Conservation (phyloP, 2,113 vertebrate species). For the Erythrolamprus reginae region DNA sequence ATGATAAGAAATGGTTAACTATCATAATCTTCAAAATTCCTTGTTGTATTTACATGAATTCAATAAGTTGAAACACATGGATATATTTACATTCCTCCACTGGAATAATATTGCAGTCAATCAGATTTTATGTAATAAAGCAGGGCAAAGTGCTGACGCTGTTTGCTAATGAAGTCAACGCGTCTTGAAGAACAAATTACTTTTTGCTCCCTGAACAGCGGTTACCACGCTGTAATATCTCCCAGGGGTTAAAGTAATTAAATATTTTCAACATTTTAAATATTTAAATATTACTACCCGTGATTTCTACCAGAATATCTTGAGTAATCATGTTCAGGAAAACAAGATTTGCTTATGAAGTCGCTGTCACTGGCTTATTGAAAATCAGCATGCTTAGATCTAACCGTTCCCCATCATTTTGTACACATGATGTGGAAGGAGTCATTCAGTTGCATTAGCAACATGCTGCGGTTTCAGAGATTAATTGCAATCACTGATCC, state of each 20-base stretch:
- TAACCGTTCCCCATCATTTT: slow-evolving; percentile 26
- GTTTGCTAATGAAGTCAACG: slow-evolving; percentile 52
- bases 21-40: slow-evolving; percentile 21
- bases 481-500: neutral
- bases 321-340: slow-evolving; percentile 38
- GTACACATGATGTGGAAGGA: neutral
- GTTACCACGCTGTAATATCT: slow-evolving; percentile 56
- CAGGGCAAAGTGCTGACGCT: slow-evolving; percentile 49
- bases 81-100: slow-evolving; percentile 44
- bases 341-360: slow-evolving; percentile 47
- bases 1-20: neutral
- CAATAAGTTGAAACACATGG: slow-evolving; percentile 56
- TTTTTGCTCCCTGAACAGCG: slow-evolving; percentile 60
- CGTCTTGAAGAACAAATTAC: slow-evolving; percentile 63
- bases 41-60: slow-evolving; percentile 41
- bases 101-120: slow-evolving; percentile 56
- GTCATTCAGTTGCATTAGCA: neutral
- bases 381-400: slow-evolving; percentile 30
- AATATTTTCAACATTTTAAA: slow-evolving; percentile 73
- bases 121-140: slow-evolving; percentile 64
- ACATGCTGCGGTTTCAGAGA: neutral
- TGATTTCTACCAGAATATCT: slow-evolving; percentile 53
- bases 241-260: slow-evolving; percentile 67
- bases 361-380: slow-evolving; percentile 36
- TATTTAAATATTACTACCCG: slow-evolving; percentile 65